phyloP scores from a whole-genome alignment of 2,113 vertebrate genomes.

The Oreochromis niloticus region DNA sequence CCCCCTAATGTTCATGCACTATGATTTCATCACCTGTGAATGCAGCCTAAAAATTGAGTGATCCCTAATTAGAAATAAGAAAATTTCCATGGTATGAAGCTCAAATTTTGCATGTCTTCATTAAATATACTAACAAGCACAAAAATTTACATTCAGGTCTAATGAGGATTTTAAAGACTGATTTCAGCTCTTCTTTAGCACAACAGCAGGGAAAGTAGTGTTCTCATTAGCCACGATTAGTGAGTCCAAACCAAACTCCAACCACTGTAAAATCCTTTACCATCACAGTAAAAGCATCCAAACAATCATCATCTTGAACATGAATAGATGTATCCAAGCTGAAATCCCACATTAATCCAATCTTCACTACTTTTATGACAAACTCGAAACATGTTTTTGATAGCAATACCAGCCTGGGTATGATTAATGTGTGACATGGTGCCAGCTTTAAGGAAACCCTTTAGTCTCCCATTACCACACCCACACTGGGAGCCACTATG shows the following conservation, averaged over 20 bases:
- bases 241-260: background rate
- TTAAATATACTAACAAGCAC: background rate
- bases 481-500: background rate
- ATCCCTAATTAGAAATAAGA: background rate
- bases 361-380: background rate
- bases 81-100: rapidly evolving
- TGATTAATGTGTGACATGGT: background rate
- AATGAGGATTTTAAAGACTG: background rate
- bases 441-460: background rate
- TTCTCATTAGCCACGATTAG: background rate
- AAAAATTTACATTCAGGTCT: background rate
- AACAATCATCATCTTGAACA: background rate
- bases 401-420: background rate
- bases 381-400: background rate
- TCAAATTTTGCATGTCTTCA: background rate
- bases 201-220: background rate
- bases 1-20: background rate
- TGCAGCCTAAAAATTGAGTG: background rate
- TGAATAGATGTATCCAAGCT: background rate
- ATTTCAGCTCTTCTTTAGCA: background rate
- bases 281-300: background rate
- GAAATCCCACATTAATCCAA: background rate
- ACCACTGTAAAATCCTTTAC: background rate
- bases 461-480: background rate
- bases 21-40: background rate